Base-by-base conservation (phyloP, 2,113 vertebrate species). In the Microtus richardsoni region DNA sequence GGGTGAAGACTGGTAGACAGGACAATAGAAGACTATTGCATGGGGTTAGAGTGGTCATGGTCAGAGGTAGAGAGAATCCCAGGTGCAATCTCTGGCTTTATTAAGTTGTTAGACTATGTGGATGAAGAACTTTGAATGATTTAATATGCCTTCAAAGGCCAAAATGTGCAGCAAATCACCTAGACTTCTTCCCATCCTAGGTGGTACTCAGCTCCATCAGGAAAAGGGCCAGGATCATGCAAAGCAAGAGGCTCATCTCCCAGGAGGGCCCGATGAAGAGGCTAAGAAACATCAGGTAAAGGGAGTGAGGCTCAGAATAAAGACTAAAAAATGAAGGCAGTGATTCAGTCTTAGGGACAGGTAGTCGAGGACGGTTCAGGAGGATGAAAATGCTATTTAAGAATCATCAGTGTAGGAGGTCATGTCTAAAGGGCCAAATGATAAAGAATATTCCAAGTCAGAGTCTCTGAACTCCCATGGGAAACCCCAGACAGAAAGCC, bases 391-490 rank as follows among this genome's bases (percentile, higher is more conserved):
- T 64, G 16, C 19, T 80, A 12, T 12, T 39, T 68, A 62, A 78
- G 28, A 80, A 54, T 58, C 58, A 54, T n/a, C 36, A 16, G 13
- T 68, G 47, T 60, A 93, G n/a, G 36, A 84, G 70, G 60, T 4
- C 11, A n/a, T 80, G 47, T 88, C 71, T 93, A 52, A 93, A 93
- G 71, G 93, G 49, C 41, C 44, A 64, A 28, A 83, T 39, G 39
- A 84, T 44, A 22, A 68, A 8, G 30, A 54, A 24, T 16, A 60
- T 93, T 85, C 26, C 26, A 89, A 89, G 88, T 54, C 0, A 47
- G 58, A 91, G 66, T 33, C 7, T 85, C 54, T 49, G 33, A 73
- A 70, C 77, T 44, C 21, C 36, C 64, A 62, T 36, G 60, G 85
- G 78, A 85, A 52, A 36, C 19, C 16, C 14, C 70, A 88, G 24